Conservation (phyloP, 2,113 vertebrate species). For the Hemibagrus wyckioides region DNA sequence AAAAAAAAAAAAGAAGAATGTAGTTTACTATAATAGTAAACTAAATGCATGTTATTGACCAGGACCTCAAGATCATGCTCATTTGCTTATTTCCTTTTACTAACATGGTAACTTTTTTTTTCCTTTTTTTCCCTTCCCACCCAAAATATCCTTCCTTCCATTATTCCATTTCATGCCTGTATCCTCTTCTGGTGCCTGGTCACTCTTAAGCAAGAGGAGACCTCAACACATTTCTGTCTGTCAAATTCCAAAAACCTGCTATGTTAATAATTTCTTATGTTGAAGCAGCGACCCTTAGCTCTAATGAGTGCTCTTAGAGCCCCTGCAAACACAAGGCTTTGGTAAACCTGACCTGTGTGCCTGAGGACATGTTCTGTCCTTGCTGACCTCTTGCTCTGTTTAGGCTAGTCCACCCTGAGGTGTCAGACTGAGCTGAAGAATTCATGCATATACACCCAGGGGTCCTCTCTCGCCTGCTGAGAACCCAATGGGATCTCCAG, state of each 20-base stretch:
- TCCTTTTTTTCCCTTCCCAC: slow-evolving; percentile 40
- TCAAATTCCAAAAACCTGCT: slow-evolving; percentile 1
- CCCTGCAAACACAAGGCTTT: neutral
- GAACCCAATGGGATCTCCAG: neutral
- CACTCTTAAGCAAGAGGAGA: neutral
- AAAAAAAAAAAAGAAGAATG: no score
- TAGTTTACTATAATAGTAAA: neutral
- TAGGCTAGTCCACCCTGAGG: slow-evolving; percentile 31
- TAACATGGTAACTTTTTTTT: neutral
- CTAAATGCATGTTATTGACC: neutral
- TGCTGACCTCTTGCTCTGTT: slow-evolving; percentile 40
- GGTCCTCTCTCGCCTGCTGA: neutral
- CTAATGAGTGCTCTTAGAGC: slow-evolving; percentile 16
- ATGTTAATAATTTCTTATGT: neutral
- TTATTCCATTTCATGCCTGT: slow-evolving; percentile 26
- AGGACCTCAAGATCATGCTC: neutral
- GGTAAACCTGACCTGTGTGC: slow-evolving; percentile 22
- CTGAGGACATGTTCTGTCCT: slow-evolving; percentile 14
- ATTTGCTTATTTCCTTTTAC: neutral
- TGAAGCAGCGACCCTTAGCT: neutral
- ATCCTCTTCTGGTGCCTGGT: slow-evolving; percentile 7
- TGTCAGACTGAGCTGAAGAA: slow-evolving; percentile 5
- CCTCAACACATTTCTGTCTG: neutral
- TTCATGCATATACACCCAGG: slow-evolving; percentile 1
- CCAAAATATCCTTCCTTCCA: slow-evolving; percentile 45